These are phyloP conservation scores for Cordilura impudica DNA, from an alignment of 2,888 invertebrate genomes.

Conservation along the genomic window DNA sequence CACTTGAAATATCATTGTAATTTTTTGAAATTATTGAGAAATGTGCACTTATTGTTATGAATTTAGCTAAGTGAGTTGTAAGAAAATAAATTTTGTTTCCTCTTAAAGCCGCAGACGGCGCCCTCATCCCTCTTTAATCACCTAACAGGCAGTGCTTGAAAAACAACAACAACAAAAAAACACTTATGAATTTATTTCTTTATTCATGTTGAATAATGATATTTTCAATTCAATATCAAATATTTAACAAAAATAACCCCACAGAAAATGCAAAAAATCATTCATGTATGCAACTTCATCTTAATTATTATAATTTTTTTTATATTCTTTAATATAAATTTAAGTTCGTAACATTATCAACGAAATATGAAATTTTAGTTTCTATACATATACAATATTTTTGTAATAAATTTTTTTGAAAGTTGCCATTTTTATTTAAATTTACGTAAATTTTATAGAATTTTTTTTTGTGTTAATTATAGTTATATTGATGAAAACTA, in stretches of 20 bases:
- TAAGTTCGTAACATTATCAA: slow-evolving; percentile 56
- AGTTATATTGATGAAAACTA: slow-evolving; percentile 42
- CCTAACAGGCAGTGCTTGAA: too few relatives aligned
- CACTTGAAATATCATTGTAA: background rate
- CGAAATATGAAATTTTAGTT: slow-evolving; percentile 49
- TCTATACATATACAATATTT: background rate
- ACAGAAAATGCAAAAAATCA: slow-evolving; percentile 28
- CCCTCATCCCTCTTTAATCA: background rate
- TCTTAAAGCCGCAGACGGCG: background rate
- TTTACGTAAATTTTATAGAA: slow-evolving; percentile 42
- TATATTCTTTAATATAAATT: slow-evolving; percentile 12
- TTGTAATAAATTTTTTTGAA: slow-evolving; percentile 47
- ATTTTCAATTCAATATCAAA: background rate
- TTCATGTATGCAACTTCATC: slow-evolving; percentile 49
- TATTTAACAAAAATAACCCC: slow-evolving; percentile 18
- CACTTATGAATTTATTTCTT: too few relatives aligned
- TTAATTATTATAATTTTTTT: slow-evolving; percentile 14
- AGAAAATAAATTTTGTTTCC: slow-evolving; percentile 35
- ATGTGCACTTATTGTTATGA: slow-evolving; percentile 60
- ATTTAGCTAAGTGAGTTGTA: slow-evolving; percentile 54
- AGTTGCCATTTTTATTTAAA: slow-evolving; percentile 61
- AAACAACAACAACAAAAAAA: too few relatives aligned
- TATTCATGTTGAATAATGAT: too few relatives aligned
- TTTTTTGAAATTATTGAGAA: slow-evolving; percentile 8
- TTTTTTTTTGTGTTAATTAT: slow-evolving; percentile 57